Evolutionary conservation across 1,140 invertebrate genomes (phyloP).

Genomic region (Charaxes varanes): DNA sequence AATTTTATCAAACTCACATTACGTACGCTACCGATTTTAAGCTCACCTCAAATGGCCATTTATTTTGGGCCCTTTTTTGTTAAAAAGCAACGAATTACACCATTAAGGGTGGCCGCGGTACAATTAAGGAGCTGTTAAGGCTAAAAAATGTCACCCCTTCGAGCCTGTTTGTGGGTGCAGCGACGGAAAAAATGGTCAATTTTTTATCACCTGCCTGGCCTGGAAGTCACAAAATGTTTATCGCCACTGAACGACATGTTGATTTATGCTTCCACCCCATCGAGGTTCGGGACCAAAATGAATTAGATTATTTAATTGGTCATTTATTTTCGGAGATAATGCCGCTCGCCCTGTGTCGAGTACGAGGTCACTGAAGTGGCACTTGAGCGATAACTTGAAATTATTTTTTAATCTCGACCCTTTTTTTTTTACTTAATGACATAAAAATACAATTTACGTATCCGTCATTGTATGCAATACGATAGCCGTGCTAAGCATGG

Average conservation of each 20-base stretch:
- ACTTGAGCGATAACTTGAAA: conserved; percentile 32
- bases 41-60: conserved; percentile 43
- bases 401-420: conserved; percentile 27
- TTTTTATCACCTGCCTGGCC: conserved; percentile 70
- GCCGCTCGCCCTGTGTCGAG: conserved; percentile 34
- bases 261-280: conserved; percentile 68
- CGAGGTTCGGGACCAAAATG: conserved; percentile 46
- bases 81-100: conserved; percentile 38
- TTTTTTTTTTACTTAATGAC: conserved; percentile 9
- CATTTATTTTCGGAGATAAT: conserved; percentile 70
- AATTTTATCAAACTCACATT: conserved; percentile 50
- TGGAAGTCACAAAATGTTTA: conserved; percentile 72
- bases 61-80: conserved; percentile 63
- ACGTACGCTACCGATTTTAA: conserved; percentile 48
- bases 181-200: conserved; percentile 54
- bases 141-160: conserved; percentile 70
- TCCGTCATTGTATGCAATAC: conserved; percentile 15
- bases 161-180: conserved; percentile 40
- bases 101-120: conserved; percentile 56
- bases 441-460: conserved; percentile 25
- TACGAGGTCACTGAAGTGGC: conserved; percentile 48
- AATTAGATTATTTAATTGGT: conserved; percentile 72
- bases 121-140: conserved; percentile 61
- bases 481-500: too few relatives aligned
- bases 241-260: conserved; percentile 67